Evolutionary conservation across 2,888 invertebrate species (phyloP).

Genomic region (Lasioglossum vierecki): DNA sequence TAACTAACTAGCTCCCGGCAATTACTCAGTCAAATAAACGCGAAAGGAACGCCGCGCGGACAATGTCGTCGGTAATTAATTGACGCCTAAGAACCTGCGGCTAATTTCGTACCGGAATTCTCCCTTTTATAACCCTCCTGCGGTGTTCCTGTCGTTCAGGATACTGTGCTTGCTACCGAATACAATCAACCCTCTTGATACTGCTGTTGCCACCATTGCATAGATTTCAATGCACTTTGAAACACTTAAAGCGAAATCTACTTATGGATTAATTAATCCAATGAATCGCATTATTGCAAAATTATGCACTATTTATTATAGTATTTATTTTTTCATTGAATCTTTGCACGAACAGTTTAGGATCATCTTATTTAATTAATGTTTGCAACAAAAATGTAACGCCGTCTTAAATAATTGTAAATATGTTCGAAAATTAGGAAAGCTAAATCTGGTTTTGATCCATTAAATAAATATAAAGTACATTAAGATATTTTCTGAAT

Average conservation of each 20-base stretch:
- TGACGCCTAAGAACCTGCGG: not conserved
- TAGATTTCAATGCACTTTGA: not conserved
- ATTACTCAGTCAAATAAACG: not conserved
- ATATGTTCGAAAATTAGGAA: too few species aligned
- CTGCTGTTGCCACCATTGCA: not conserved
- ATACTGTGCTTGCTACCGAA: not conserved
- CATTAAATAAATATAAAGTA: too few species aligned
- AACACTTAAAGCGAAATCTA: too few species aligned
- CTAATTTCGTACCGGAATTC: not conserved
- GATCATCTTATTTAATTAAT: not conserved
- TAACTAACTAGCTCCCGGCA: not conserved
- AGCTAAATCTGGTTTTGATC: too few species aligned
- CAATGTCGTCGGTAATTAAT: conserved; percentile 3
- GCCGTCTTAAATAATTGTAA: too few species aligned
- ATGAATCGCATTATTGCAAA: too few species aligned
- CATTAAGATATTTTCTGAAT: too few species aligned
- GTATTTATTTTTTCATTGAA: too few species aligned
- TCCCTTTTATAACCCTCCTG: not conserved
- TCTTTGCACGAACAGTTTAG: not conserved
- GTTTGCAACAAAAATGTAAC: not conserved
- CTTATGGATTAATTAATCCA: too few species aligned
- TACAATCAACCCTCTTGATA: not conserved
- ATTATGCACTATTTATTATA: too few species aligned
- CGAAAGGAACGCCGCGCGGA: conserved; percentile 2
- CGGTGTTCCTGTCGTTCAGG: not conserved